Conservation (phyloP, 2,888 invertebrate genomes). For the Erebia aethiops region DNA sequence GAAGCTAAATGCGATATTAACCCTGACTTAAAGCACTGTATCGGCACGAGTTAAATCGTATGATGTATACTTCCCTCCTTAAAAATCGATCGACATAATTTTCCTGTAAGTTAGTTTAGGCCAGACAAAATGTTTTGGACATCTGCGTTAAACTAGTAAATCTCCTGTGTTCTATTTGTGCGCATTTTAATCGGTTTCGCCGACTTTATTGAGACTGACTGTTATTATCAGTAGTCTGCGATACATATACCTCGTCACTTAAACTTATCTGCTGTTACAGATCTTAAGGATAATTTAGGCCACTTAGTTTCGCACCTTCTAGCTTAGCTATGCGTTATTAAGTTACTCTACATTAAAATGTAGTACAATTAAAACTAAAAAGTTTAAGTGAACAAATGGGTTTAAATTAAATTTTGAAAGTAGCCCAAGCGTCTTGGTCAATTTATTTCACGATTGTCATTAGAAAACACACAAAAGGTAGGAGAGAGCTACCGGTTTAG, state of each 20-base stretch:
- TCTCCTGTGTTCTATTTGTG: not conserved
- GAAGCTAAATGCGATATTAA: not conserved
- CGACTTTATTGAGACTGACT: too few species aligned
- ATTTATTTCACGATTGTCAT: slow-evolving; percentile 42
- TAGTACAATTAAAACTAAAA: slow-evolving; percentile 27
- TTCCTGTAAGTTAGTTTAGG: too few species aligned
- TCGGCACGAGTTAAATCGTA: too few species aligned
- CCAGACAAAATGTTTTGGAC: too few species aligned
- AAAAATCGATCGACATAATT: too few species aligned
- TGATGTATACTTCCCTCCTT: too few species aligned
- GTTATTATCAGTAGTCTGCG: not conserved
- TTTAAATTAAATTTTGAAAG: slow-evolving; percentile 41
- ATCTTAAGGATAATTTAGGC: slow-evolving; percentile 14
- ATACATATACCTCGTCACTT: not conserved
- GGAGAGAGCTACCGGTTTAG: slow-evolving; percentile 46
- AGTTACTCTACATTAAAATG: slow-evolving; percentile 20
- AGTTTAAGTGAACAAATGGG: slow-evolving; percentile 35
- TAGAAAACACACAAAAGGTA: slow-evolving; percentile 42
- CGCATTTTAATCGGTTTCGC: not conserved
- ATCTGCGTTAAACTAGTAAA: not conserved
- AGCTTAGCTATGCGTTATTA: not conserved
- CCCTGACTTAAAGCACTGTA: too few species aligned
- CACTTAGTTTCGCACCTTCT: slow-evolving; percentile 6
- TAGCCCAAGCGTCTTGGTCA: slow-evolving; percentile 40
- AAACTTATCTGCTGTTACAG: slow-evolving; percentile 18